Percentiles rank a stretch among this genome's conserved stretches.
phyloP scores from a whole-genome alignment of 2,797 vertebrate species.

The Girardinus metallicus region DNA sequence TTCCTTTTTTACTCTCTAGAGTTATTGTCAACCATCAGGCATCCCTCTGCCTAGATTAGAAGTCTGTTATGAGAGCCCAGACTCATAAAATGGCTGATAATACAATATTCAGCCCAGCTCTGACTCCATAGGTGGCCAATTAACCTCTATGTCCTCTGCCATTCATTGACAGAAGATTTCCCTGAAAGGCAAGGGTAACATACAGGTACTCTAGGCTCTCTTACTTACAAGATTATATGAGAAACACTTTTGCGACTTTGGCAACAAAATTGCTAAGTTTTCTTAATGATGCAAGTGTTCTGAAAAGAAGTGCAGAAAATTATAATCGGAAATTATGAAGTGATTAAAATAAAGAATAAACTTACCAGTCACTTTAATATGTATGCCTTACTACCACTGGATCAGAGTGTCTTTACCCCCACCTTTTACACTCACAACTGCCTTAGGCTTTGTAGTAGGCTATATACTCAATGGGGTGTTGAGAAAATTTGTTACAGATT shows the following conservation, averaged over 20 bases:
- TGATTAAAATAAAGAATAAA: not conserved
- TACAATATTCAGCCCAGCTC: slow-evolving; percentile 54
- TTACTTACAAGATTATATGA: not conserved
- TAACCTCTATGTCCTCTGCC: slow-evolving; percentile 67
- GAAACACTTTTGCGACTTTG: not conserved
- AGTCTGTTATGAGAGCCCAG: slow-evolving; percentile 58
- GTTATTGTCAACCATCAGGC: slow-evolving; percentile 69
- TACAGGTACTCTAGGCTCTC: slow-evolving; percentile 5
- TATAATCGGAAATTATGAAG: too few relatives aligned
- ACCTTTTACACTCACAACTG: not conserved
- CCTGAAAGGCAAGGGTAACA: slow-evolving; percentile 32
- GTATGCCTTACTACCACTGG: not conserved
- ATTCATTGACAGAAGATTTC: slow-evolving; percentile 39
- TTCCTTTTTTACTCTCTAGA: slow-evolving; percentile 44
- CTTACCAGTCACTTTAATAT: not conserved
- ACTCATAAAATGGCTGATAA: slow-evolving; percentile 63
- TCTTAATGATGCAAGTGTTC: not conserved
- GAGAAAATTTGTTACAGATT: not conserved
- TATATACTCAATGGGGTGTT: not conserved
- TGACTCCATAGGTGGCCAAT: slow-evolving; percentile 61
- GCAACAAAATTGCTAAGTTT: not conserved
- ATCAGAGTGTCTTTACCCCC: not conserved
- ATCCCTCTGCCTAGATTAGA: slow-evolving; percentile 61
- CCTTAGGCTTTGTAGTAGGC: not conserved
- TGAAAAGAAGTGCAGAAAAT: not conserved